phyloP scores from a whole-genome alignment of 2,797 vertebrate species.

The Caiman crocodilus region DNA sequence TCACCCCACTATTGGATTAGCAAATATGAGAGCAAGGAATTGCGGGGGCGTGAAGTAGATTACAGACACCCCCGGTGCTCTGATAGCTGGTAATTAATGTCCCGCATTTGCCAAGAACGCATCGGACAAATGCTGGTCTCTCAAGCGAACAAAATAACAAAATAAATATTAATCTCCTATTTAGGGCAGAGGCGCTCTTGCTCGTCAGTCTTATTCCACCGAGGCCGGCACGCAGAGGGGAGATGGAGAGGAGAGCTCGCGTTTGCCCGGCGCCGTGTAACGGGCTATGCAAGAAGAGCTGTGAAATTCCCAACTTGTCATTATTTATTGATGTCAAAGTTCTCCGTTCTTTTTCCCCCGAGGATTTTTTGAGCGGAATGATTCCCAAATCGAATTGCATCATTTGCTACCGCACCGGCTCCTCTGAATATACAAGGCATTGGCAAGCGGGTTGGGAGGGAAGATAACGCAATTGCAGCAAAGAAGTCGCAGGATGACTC shows the following conservation, averaged over 20 bases:
- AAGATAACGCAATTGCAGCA: neutral
- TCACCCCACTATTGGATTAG: neutral
- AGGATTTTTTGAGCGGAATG: neutral
- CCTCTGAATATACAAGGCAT: neutral
- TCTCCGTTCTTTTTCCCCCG: constrained; percentile 25
- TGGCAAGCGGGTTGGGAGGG: neutral
- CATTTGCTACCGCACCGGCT: neutral
- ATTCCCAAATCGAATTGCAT: constrained; percentile 58
- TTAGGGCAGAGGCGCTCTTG: rapidly evolving
- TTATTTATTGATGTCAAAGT: constrained; percentile 41
- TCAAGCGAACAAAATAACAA: neutral
- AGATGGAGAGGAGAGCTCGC: neutral
- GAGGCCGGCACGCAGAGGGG: neutral
- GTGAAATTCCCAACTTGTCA: constrained; percentile 14
- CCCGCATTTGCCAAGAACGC: constrained; percentile 14
- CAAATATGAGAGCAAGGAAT: neutral
- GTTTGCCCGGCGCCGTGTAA: rapidly evolving
- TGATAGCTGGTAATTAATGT: neutral
- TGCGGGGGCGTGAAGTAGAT: constrained; percentile 15
- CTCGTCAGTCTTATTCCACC: rapidly evolving
- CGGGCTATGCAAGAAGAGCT: neutral
- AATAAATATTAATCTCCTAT: neutral
- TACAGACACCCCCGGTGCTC: constrained; percentile 1
- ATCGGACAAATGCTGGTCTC: neutral
- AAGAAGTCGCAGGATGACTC: neutral